Conservation (phyloP, 2,888 invertebrate species). For the Tubulanus polymorphus region DNA sequence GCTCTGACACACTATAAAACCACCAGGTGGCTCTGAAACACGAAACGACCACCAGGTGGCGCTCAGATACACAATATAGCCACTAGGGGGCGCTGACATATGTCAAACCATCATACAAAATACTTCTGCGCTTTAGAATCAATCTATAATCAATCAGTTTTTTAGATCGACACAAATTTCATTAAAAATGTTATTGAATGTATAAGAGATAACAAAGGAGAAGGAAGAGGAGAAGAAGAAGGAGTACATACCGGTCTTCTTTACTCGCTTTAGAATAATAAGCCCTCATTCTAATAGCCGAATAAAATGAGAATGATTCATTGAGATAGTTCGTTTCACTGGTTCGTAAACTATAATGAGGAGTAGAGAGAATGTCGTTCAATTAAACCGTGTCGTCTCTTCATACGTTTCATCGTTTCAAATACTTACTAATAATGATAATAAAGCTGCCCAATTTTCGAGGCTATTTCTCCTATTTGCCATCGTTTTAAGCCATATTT, state of each 20-base stretch:
- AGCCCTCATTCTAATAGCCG: slow-evolving; percentile 86
- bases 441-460: slow-evolving; percentile 96
- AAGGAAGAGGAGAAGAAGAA: not conserved
- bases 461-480: slow-evolving; percentile 98
- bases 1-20: too few relatives aligned
- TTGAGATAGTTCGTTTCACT: slow-evolving; percentile 94
- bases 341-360: slow-evolving; percentile 74
- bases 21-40: too few relatives aligned
- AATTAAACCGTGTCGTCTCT: not conserved
- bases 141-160: too few relatives aligned
- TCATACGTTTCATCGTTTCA: slow-evolving; percentile 1
- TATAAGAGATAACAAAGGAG: not conserved
- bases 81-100: too few relatives aligned
- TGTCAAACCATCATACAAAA: too few relatives aligned
- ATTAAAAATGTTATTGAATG: too few relatives aligned
- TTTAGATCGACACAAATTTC: too few relatives aligned
- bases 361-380: too few relatives aligned
- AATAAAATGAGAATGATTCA: slow-evolving; percentile 95
- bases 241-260: slow-evolving; percentile 69
- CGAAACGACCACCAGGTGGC: too few relatives aligned
- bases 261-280: slow-evolving; percentile 91
- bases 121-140: too few relatives aligned
- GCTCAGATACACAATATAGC: too few relatives aligned
- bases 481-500: slow-evolving; percentile 94
- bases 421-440: slow-evolving; percentile 92